Percentiles rank a stretch among this genome's conserved stretches.
Evolutionary conservation across 2,888 invertebrate genomes (phyloP).

Genomic region (Diogma glabrata): DNA sequence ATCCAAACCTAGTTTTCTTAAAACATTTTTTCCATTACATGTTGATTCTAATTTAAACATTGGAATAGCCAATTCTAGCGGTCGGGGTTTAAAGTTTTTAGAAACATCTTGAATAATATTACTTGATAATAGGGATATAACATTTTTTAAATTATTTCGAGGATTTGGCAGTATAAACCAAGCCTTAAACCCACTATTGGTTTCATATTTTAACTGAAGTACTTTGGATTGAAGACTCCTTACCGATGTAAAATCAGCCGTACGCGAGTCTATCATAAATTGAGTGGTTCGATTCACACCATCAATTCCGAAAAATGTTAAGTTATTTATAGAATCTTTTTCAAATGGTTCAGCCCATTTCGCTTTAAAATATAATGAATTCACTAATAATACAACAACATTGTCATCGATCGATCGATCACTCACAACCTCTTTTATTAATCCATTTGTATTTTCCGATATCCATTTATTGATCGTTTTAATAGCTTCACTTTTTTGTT

Average conservation of each 20-base stretch:
- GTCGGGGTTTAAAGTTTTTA: neutral
- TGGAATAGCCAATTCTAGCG: neutral
- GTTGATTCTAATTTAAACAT: neutral
- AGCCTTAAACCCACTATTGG: neutral
- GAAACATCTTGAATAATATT: neutral
- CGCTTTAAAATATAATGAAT: constrained; percentile 1
- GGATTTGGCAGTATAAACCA: constrained; percentile 5
- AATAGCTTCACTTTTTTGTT: neutral
- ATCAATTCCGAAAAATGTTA: too few relatives aligned
- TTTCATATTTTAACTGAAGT: neutral
- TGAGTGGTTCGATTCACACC: too few relatives aligned
- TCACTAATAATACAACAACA: neutral
- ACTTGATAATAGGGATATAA: too few relatives aligned
- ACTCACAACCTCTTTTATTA: neutral
- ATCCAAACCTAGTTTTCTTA: neutral
- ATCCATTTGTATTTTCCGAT: neutral
- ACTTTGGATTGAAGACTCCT: neutral
- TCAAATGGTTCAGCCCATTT: neutral
- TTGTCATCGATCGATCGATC: neutral
- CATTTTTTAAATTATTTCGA: too few relatives aligned
- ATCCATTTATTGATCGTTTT: constrained; percentile 3
- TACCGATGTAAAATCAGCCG: too few relatives aligned
- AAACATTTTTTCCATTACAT: neutral
- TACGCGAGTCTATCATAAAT: too few relatives aligned
- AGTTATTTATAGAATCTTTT: too few relatives aligned